These are phyloP conservation scores for Xestoiulus laeticollis DNA, from an alignment of 2,888 invertebrate genomes.

Conservation along the genomic window DNA sequence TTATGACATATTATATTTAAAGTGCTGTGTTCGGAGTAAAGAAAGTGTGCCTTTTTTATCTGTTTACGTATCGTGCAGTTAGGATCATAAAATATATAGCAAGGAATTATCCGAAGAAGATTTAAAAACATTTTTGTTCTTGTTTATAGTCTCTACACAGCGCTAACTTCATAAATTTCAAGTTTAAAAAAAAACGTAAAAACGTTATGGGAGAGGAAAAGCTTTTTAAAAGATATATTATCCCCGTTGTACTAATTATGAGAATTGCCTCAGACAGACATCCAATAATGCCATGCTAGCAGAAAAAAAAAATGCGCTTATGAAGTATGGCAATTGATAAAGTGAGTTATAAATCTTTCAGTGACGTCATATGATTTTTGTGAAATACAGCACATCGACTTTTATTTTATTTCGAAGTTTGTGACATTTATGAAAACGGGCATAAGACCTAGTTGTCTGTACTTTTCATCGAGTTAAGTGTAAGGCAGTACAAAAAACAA, in stretches of 20 bases:
- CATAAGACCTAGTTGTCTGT: background rate
- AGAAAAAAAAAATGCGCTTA: conserved; percentile 12
- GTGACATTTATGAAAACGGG: conserved; percentile 21
- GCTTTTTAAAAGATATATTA: background rate
- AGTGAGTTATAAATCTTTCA: conserved; percentile 30
- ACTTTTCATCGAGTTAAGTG: conserved; percentile 39
- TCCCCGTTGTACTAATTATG: conserved; percentile 14
- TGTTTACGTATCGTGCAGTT: conserved; percentile 32
- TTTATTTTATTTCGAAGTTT: conserved; percentile 24
- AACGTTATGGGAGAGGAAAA: conserved; percentile 2
- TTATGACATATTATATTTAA: conserved; percentile 41
- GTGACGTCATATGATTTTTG: background rate
- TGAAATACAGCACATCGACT: background rate
- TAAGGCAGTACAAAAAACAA: background rate
- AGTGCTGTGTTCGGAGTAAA: conserved; percentile 27
- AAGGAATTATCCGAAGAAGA: conserved; percentile 1
- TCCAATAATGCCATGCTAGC: background rate
- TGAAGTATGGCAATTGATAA: conserved; percentile 27
- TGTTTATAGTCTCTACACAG: conserved; percentile 18
- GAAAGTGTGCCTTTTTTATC: conserved; percentile 39
- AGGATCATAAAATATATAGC: conserved; percentile 29
- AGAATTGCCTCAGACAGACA: background rate
- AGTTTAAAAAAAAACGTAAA: conserved; percentile 9
- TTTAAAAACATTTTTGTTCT: conserved; percentile 41
- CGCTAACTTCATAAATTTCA: conserved; percentile 35